These are phyloP conservation scores for Leontopithecus rosalia DNA, from an alignment of 2,797 vertebrate species.

Conservation along the genomic window DNA sequence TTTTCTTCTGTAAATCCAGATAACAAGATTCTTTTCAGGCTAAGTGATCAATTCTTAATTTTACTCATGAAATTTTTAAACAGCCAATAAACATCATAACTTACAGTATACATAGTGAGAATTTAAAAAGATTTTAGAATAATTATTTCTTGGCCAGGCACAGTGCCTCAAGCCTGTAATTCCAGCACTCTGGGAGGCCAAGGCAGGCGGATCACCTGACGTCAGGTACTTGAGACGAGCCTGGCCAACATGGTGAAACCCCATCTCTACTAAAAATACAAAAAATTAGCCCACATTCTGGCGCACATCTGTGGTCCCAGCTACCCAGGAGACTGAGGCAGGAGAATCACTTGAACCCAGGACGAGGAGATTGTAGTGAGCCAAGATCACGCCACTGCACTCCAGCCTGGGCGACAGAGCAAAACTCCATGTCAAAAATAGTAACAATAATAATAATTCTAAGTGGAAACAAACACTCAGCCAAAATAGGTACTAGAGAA, in stretches of 20 bases:
- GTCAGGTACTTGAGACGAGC: not conserved
- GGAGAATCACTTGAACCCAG: not conserved
- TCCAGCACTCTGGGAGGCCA: not conserved
- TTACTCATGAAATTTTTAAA: slow-evolving; percentile 42
- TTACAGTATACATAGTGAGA: not conserved
- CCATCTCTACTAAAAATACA: not conserved
- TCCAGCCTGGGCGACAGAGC: not conserved
- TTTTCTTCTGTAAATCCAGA: slow-evolving; percentile 31
- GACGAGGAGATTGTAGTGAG: not conserved
- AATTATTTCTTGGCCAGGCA: not conserved
- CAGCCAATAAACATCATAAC: slow-evolving; percentile 16
- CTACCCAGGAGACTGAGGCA: not conserved
- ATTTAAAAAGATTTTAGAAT: not conserved
- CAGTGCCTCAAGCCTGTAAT: not conserved
- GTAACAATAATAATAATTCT: not conserved
- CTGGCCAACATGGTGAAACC: not conserved
- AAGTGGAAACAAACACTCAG: slow-evolving; percentile 41
- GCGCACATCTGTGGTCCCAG: not conserved
- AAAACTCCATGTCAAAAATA: not conserved
- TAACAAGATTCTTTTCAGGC: slow-evolving; percentile 45
- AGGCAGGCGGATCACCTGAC: not conserved
- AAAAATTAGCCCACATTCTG: not conserved
- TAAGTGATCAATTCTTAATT: slow-evolving; percentile 51
- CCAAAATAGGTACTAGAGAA: slow-evolving; percentile 41
- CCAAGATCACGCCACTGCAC: not conserved